Evolutionary conservation across 2,888 invertebrate species (phyloP), one percentile per base, ranked within the genome.

Genomic region (Troilus luridus): DNA sequence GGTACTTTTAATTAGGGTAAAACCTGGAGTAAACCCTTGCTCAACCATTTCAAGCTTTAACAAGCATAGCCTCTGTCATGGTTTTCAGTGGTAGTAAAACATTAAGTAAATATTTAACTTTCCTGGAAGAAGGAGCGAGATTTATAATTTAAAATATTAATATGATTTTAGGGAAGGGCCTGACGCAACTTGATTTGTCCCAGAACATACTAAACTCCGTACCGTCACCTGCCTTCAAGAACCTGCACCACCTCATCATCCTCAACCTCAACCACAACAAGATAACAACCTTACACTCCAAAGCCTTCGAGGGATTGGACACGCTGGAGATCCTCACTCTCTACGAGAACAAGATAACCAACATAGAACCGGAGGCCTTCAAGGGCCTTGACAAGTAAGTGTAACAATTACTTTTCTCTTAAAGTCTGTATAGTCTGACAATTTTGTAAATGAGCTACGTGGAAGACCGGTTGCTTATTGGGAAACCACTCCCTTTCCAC

Each of bases 221-320:
- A 88, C 98, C 98, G 56, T 97, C 97, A 1, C 95, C 96, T 56
- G 97, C 98, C 1, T 96, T 98, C 93, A 96, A 96, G 93, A 97
- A 97, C 94, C 96, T 98, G 90, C 97, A 97, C 94, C 97, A 97
- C 93, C 95, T 98, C 92, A 95, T 98, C 92, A 98, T 98, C 93
- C 95, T 98, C 92, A 98, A 98, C 94, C 95, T 98, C 95, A 98
- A 98, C 95, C 97, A 98, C 94, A 98, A 98, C 94, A 95, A 95
- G 95, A 97, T 98, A 93, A 96, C 95, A 88, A 96, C 96, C 90
- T 95, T 98, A 62, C 97, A 97, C 93, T 96, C 96, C 92, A 96
- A 96, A 92, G 98, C 98, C 17, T 98, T 98, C 94, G 96, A 97
- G 93, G 98, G 98, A 0, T 95, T 98, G 93, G 97, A 97, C 93